Percentiles rank a stretch among this genome's conserved stretches.
Evolutionary conservation across 2,888 invertebrate species (phyloP).

Genomic region (Mimachlamys varia): DNA sequence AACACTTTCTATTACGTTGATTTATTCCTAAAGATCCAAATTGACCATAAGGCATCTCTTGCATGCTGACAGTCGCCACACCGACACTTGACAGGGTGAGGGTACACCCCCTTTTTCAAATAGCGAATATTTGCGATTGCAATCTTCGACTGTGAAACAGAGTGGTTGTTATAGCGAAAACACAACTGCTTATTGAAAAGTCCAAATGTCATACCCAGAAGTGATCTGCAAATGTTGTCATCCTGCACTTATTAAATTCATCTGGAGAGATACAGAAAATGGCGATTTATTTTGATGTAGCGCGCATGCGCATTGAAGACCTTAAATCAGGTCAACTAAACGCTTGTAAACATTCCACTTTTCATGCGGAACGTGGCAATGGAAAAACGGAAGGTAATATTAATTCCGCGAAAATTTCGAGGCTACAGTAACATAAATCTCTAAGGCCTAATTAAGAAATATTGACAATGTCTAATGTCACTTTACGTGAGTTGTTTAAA

Average conservation of each 20-base stretch:
- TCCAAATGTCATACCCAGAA: conserved; percentile 73
- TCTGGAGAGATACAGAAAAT: conserved; percentile 63
- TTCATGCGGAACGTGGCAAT: conserved; percentile 28
- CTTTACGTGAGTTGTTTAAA: too few relatives aligned
- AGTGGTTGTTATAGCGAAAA: not conserved
- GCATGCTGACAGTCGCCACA: conserved; percentile 29
- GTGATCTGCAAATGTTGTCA: conserved; percentile 77
- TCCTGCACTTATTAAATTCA: conserved; percentile 57
- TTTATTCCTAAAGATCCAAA: not conserved
- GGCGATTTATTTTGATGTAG: conserved; percentile 75
- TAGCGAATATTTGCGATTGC: not conserved
- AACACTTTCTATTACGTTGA: too few relatives aligned
- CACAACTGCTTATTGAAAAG: not conserved
- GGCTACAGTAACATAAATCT: not conserved
- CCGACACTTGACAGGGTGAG: conserved; percentile 24
- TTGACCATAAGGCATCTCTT: not conserved
- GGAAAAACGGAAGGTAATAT: not conserved
- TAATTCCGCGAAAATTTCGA: conserved; percentile 12
- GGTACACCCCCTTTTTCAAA: conserved; percentile 33
- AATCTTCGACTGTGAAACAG: not conserved
- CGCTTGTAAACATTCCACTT: conserved; percentile 4
- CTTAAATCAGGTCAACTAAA: not conserved
- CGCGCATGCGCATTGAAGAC: conserved; percentile 72
- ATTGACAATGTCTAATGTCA: too few relatives aligned
- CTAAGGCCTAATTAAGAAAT: too few relatives aligned